Evolutionary conservation across 2,888 invertebrate species (phyloP).

Genomic region (Bimastos eiseni): DNA sequence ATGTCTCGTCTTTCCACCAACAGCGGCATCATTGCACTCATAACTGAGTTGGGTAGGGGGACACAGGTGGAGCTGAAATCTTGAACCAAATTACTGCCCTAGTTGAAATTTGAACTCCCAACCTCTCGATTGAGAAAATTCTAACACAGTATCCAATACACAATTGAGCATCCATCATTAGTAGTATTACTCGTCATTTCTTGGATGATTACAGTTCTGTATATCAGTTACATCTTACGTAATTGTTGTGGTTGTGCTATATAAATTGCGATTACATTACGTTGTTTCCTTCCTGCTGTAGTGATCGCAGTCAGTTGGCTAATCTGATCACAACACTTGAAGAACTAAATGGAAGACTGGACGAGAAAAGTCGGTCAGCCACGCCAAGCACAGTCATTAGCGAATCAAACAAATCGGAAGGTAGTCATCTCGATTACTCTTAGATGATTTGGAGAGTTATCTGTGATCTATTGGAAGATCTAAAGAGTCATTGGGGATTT

Average conservation of each 20-base stretch:
- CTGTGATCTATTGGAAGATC: not conserved
- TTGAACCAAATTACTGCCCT: too few relatives aligned
- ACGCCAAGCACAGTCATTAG: conserved; percentile 40
- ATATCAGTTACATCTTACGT: not conserved
- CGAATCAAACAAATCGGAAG: conserved; percentile 39
- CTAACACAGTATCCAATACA: too few relatives aligned
- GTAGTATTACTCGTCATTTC: too few relatives aligned
- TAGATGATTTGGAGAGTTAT: not conserved
- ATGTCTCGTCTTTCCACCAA: too few relatives aligned
- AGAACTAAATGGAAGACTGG: conserved; percentile 69
- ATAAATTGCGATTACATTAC: not conserved
- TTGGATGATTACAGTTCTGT: not conserved
- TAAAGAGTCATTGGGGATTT: too few relatives aligned
- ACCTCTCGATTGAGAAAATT: too few relatives aligned
- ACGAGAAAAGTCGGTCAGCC: conserved; percentile 38
- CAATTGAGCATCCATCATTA: too few relatives aligned
- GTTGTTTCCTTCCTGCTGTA: conserved; percentile 61
- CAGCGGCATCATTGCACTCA: too few relatives aligned
- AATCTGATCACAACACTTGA: conserved; percentile 70
- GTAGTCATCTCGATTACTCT: not conserved
- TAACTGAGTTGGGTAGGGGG: too few relatives aligned
- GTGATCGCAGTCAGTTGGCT: conserved; percentile 79
- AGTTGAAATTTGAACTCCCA: too few relatives aligned
- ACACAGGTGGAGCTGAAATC: too few relatives aligned
- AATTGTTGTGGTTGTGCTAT: not conserved